phyloP scores from a whole-genome alignment of 2,797 vertebrate species.

The Brachymystax lenok region DNA sequence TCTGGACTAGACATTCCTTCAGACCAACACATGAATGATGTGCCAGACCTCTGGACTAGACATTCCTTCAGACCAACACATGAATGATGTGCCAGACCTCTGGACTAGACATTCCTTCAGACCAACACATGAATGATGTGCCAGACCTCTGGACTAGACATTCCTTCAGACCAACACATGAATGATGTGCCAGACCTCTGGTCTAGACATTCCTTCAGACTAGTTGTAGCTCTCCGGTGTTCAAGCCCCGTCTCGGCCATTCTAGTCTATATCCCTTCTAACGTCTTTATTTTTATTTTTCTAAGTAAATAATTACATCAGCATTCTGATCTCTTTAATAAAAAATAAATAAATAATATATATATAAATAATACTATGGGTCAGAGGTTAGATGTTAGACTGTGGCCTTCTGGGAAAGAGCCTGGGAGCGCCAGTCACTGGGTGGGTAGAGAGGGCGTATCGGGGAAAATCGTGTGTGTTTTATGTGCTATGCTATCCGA shows the following conservation, averaged over 20 bases:
- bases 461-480: neutral
- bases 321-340: too few species aligned
- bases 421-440: neutral
- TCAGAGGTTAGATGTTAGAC: constrained; percentile 21
- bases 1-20: too few species aligned
- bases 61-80: too few species aligned
- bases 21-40: too few species aligned
- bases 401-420: constrained; percentile 13
- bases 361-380: neutral
- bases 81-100: too few species aligned
- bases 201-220: neutral
- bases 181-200: neutral
- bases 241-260: too few species aligned
- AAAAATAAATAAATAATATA: too few species aligned
- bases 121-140: neutral
- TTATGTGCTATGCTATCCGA: neutral
- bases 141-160: neutral
- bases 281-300: too few species aligned
- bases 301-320: too few species aligned
- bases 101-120: neutral
- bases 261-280: too few species aligned
- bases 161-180: neutral
- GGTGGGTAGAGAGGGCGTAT: neutral
- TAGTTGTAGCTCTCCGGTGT: neutral
- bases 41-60: too few species aligned